A percentile compares a stretch with the other conserved stretches of the same genome.
These are phyloP conservation scores for Probosciger aterrimus DNA, from an alignment of 2,113 vertebrate species.

Conservation along the genomic window DNA sequence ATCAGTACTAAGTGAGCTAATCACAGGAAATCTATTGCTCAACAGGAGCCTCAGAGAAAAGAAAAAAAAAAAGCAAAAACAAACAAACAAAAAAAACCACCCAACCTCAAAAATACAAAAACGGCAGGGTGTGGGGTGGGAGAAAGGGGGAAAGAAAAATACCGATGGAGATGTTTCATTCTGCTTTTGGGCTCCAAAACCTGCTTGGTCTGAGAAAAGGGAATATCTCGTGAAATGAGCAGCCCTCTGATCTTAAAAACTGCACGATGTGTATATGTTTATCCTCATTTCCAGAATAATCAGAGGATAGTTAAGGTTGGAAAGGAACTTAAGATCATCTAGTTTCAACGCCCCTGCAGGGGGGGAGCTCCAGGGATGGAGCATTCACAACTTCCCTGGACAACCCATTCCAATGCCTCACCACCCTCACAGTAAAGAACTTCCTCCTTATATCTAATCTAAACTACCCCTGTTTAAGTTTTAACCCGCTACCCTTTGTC, in stretches of 20 bases:
- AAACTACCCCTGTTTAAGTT: too few species aligned
- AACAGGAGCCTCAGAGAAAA: conserved; percentile 32
- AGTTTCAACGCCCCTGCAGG: background rate
- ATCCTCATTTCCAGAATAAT: background rate
- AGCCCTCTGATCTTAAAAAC: background rate
- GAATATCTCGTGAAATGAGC: background rate
- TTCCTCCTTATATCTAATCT: background rate
- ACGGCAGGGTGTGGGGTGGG: background rate
- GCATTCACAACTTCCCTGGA: background rate
- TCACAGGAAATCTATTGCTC: conserved; percentile 65
- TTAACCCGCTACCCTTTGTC: too few species aligned
- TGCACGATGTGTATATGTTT: background rate
- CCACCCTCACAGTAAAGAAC: background rate
- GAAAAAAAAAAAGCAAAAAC: background rate
- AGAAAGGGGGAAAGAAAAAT: background rate
- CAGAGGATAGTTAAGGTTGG: background rate
- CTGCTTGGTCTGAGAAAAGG: background rate
- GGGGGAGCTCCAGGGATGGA: too few species aligned
- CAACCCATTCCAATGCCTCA: background rate
- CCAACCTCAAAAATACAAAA: too few species aligned
- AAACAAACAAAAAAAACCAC: too few species aligned
- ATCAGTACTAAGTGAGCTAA: conserved; percentile 60
- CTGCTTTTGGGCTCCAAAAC: background rate
- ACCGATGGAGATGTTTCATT: background rate
- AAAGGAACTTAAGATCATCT: background rate